Evolutionary conservation across 2,113 vertebrate genomes (phyloP).

Genomic region (Phocoena phocoena): DNA sequence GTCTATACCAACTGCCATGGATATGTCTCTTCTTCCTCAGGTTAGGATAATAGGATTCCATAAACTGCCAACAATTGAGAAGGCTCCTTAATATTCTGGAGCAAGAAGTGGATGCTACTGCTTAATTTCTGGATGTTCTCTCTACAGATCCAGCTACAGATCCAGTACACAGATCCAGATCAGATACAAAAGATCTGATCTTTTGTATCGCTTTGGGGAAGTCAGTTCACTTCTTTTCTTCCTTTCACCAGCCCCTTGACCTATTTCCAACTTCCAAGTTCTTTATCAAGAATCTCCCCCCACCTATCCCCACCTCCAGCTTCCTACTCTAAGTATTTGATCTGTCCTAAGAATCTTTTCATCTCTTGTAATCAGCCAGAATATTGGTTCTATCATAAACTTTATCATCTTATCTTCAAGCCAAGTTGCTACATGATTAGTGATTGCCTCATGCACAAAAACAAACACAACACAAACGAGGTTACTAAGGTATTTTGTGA

Average conservation of each 20-base stretch:
- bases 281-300: neutral
- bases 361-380: neutral
- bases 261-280: neutral
- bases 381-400: neutral
- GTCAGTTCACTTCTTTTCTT: neutral
- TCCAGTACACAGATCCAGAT: no score
- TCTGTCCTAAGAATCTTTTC: slow-evolving; percentile 2
- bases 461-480: slow-evolving; percentile 44
- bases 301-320: no score
- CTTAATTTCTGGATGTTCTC: neutral
- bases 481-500: slow-evolving; percentile 16
- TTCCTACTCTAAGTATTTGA: neutral
- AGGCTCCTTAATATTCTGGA: neutral
- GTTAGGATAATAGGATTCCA: neutral
- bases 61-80: neutral
- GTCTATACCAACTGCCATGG: neutral
- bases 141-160: neutral
- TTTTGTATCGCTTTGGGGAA: neutral
- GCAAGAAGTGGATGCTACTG: neutral
- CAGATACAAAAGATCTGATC: neutral
- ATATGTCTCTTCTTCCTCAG: neutral
- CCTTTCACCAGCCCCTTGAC: neutral
- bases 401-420: slow-evolving; percentile 3
- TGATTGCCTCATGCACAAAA: slow-evolving; percentile 5
- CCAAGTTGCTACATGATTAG: neutral